phyloP scores from a whole-genome alignment of 2,797 vertebrate species.

The Acipenser ruthenus region DNA sequence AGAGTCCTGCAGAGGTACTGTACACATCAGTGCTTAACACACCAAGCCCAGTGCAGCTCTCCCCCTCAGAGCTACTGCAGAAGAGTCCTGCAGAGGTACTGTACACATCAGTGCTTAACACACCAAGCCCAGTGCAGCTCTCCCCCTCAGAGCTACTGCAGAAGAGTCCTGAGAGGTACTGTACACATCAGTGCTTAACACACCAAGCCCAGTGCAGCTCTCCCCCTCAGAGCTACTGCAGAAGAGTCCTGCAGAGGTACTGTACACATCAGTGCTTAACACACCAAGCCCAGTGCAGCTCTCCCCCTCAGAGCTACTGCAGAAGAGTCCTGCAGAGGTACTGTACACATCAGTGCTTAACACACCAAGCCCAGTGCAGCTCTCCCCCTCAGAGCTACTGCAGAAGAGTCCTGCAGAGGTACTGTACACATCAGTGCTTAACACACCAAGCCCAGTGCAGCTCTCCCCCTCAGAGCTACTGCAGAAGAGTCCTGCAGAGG shows the following conservation, averaged over 20 bases:
- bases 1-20: no score
- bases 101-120: not conserved
- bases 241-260: no score
- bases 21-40: slow-evolving; percentile 24
- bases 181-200: no score
- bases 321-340: not conserved
- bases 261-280: no score
- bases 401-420: not conserved
- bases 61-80: slow-evolving; percentile 46
- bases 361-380: slow-evolving; percentile 53
- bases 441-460: slow-evolving; percentile 53
- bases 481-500: not conserved
- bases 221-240: no score
- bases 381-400: slow-evolving; percentile 48
- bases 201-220: no score
- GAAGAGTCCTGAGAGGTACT: no score
- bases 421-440: no score
- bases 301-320: slow-evolving; percentile 48
- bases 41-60: slow-evolving; percentile 50
- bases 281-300: slow-evolving; percentile 53
- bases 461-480: slow-evolving; percentile 48
- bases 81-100: no score
- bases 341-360: not conserved
- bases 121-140: slow-evolving; percentile 55
- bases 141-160: slow-evolving; percentile 42